Evolutionary conservation across 1,140 invertebrate species (phyloP), one percentile per base, ranked within the genome.

Genomic region (Ylistrum balloti): DNA sequence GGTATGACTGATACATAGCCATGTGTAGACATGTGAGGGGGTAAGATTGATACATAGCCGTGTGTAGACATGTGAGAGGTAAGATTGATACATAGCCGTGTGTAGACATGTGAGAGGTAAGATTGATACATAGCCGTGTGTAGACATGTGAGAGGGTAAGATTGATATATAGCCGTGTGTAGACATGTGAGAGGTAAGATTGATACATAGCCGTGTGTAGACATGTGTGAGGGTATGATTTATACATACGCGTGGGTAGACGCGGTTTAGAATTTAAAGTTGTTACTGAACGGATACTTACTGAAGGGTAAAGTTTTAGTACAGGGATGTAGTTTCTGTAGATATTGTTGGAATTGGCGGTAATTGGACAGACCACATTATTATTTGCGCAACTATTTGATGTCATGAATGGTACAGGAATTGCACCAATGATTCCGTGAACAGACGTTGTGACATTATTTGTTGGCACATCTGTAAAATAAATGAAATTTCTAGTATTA

Each of bases 321-420:
- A 87, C 86, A 22, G 33, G 28, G 17, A 87, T n/a, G 35, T 33
- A 35, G 86, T 87, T 87, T 9, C 5, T 87, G 15, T 87, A 87
- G 10, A 38, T 35, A n/a, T n/a, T 35, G 22, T 35, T n/a, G 1
- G 17, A 15, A 22, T 28, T 11, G 13, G 33, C 15, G 20, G 3
- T 22, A 38, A 87, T 17, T 33, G 86, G 86, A 87, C 86, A 87
- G 13, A 5, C 13, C 28, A 87, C 33, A 35, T 87, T 87, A 1
- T 22, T 35, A 20, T 10, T 35, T 34, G 33, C n/a, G 33, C 86
- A 87, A 3, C 33, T 38, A 20, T 87, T 13, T 5, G 17, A 10
- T n/a, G 86, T 13, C 86, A 87, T 35, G 33, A 87, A 87, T 34
- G 86, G 86, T 7, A 38, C 35, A 0, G 86, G 86, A 38, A 87